These are phyloP conservation scores for Anoplolepis gracilipes DNA, from an alignment of 1,140 invertebrate genomes.

Conservation along the genomic window DNA sequence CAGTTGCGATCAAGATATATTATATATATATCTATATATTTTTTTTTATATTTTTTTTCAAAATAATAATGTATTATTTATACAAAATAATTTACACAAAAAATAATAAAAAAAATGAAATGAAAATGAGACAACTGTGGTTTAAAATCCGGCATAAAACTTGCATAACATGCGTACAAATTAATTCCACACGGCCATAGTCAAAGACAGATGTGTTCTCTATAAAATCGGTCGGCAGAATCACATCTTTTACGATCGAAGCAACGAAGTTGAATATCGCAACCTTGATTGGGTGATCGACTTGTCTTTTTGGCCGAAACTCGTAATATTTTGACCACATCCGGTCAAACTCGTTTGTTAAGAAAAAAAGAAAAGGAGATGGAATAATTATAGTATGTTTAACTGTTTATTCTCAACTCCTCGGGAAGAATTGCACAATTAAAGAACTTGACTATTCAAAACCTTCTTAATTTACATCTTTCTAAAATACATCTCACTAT, in stretches of 20 bases:
- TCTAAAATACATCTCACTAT: not conserved
- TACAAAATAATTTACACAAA: not conserved
- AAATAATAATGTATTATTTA: not conserved
- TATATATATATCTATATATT: not conserved
- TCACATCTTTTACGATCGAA: constrained; percentile 33
- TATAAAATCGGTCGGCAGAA: constrained; percentile 2
- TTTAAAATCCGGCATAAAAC: not conserved
- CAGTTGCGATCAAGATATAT: not conserved
- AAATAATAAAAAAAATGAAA: not conserved
- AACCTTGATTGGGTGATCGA: constrained; percentile 35
- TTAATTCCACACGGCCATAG: not conserved
- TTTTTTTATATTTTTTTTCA: too few species aligned
- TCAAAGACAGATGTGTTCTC: not conserved
- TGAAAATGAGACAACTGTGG: not conserved
- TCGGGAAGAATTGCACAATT: constrained; percentile 17
- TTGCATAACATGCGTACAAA: constrained; percentile 7
- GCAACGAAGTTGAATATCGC: not conserved
- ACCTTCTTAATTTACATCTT: not conserved
- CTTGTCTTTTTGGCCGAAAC: constrained; percentile 4
- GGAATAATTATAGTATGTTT: constrained; percentile 10
- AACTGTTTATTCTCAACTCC: not conserved
- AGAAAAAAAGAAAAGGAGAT: not conserved
- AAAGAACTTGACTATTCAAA: not conserved
- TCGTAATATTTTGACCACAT: constrained; percentile 33
- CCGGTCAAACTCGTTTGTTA: constrained; percentile 28